These are phyloP conservation scores for Prunella strophiata DNA, from an alignment of 2,797 vertebrate species.

Conservation along the genomic window DNA sequence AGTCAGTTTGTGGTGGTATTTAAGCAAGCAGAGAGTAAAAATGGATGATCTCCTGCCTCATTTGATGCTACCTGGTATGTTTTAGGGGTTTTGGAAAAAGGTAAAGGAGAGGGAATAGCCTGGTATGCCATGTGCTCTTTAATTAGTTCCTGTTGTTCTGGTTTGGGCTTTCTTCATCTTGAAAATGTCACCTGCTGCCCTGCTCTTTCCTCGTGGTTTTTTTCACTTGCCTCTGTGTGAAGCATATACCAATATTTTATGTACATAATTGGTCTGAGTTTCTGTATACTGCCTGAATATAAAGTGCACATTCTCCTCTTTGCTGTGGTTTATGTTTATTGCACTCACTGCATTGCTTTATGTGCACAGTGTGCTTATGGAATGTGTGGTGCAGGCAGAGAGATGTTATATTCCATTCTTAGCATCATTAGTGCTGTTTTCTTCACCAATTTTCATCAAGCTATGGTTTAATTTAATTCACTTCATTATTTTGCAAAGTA, in stretches of 20 bases:
- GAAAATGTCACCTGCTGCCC: background rate
- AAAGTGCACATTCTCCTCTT: slow-evolving; percentile 59
- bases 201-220: background rate
- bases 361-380: slow-evolving; percentile 47
- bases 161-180: background rate
- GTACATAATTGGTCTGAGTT: slow-evolving; percentile 39
- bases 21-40: background rate
- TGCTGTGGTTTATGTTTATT: slow-evolving; percentile 71
- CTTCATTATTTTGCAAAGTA: slow-evolving; percentile 65
- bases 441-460: slow-evolving; percentile 63
- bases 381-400: slow-evolving; percentile 42
- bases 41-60: background rate
- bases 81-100: background rate
- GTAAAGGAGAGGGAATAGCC: background rate
- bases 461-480: slow-evolving; percentile 68
- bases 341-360: slow-evolving; percentile 58
- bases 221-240: background rate
- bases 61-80: background rate
- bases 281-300: slow-evolving; percentile 36
- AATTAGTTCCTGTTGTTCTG: background rate
- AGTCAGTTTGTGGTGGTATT: background rate
- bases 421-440: slow-evolving; percentile 55
- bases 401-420: slow-evolving; percentile 59
- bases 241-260: slow-evolving; percentile 32
- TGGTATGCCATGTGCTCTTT: background rate